Evolutionary conservation across 2,888 invertebrate species (phyloP).

Genomic region (Chirona hameri): DNA sequence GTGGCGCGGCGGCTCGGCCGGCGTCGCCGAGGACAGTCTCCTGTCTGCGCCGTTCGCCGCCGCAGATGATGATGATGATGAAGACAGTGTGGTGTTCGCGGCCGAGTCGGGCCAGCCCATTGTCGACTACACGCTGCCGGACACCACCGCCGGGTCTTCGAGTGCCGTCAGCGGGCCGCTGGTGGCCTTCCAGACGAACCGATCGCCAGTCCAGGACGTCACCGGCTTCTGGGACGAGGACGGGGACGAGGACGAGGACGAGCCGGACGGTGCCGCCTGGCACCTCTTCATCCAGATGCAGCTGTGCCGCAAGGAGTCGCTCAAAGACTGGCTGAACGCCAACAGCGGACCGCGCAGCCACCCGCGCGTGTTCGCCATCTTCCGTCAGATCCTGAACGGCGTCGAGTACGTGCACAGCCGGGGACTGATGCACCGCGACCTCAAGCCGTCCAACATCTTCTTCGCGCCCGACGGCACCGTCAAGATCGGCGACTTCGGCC

Average conservation of each 20-base stretch:
- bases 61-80: neutral
- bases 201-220: neutral
- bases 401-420: constrained; percentile 92
- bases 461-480: constrained; percentile 85
- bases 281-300: constrained; percentile 98
- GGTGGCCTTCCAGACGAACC: constrained; percentile 13
- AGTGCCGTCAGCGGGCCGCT: neutral
- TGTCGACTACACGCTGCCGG: constrained; percentile 4
- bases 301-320: constrained; percentile 78
- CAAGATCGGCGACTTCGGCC: constrained; percentile 96
- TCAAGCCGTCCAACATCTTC: constrained; percentile 92
- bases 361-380: constrained; percentile 61
- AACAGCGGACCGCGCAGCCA: constrained; percentile 42
- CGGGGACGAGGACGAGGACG: neutral
- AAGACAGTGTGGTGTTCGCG: constrained; percentile 26
- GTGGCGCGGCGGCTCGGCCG: neutral
- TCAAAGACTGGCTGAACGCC: constrained; percentile 78
- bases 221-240: constrained; percentile 30
- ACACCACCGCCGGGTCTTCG: neutral
- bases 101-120: neutral
- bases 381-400: constrained; percentile 87
- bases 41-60: neutral
- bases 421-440: constrained; percentile 90
- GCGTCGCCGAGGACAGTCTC: neutral
- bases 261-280: neutral